Conservation (phyloP, 2,888 invertebrate genomes). For the Choreutis nemorana region DNA sequence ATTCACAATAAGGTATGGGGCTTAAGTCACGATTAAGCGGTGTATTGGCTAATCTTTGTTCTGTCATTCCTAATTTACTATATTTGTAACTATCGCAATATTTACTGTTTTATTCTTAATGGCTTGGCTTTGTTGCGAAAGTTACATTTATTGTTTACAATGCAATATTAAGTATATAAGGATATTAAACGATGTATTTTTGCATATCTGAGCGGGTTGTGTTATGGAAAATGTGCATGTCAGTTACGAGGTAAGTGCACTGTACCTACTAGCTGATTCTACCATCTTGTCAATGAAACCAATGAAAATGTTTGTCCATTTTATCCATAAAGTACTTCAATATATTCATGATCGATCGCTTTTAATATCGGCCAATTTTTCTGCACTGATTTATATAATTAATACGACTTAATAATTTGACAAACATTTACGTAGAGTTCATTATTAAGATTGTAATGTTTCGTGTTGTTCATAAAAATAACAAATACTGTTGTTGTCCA, state of each 20-base stretch:
- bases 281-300: too few species aligned
- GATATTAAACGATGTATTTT: constrained; percentile 34
- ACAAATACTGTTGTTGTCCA: too few species aligned
- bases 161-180: constrained; percentile 36
- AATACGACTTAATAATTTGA: too few species aligned
- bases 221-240: constrained; percentile 58
- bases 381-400: too few species aligned
- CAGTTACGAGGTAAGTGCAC: constrained; percentile 35
- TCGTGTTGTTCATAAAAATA: too few species aligned
- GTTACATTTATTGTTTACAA: constrained; percentile 17
- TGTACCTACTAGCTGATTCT: too few species aligned
- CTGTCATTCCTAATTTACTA: constrained; percentile 38
- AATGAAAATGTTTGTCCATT: too few species aligned
- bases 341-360: too few species aligned
- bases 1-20: constrained; percentile 54
- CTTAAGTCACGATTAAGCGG: constrained; percentile 53
- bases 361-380: too few species aligned
- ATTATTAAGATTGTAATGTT: too few species aligned
- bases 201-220: constrained; percentile 51
- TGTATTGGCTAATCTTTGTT: constrained; percentile 59
- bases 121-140: constrained; percentile 8
- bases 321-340: too few species aligned
- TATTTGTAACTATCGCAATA: constrained; percentile 19
- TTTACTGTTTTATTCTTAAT: constrained; percentile 1
- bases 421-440: too few species aligned